A percentile compares a stretch with the other conserved stretches of the same genome.
These are phyloP conservation scores for Acromyrmex charruanus DNA, from an alignment of 1,140 invertebrate species.

Conservation along the genomic window DNA sequence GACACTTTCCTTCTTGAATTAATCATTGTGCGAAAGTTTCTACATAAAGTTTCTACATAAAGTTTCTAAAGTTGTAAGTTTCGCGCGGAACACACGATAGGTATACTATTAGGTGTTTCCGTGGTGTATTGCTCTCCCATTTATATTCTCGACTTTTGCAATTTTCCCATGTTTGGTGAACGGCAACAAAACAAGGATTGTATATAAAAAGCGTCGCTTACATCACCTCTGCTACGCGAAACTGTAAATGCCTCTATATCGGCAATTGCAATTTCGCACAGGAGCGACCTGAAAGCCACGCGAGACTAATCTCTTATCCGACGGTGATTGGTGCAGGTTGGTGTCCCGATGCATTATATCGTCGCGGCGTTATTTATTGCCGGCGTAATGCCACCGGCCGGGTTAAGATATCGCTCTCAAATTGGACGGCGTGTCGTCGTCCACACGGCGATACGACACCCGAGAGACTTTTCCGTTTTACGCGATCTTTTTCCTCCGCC, in stretches of 20 bases:
- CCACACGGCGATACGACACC: slow-evolving; percentile 70
- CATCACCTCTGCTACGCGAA: neutral
- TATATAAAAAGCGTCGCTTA: slow-evolving; percentile 37
- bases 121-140: neutral
- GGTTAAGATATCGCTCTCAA: slow-evolving; percentile 81
- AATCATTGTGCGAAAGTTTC: slow-evolving; percentile 6
- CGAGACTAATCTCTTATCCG: slow-evolving; percentile 56
- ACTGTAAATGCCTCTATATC: slow-evolving; percentile 2
- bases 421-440: slow-evolving; percentile 74
- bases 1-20: slow-evolving; percentile 46
- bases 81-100: neutral
- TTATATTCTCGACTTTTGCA: slow-evolving; percentile 23
- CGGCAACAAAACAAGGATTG: neutral
- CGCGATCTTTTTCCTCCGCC: slow-evolving; percentile 63
- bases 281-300: slow-evolving; percentile 24
- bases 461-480: slow-evolving; percentile 67
- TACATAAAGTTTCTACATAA: neutral
- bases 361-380: slow-evolving; percentile 76
- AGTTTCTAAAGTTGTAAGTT: neutral
- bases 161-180: slow-evolving; percentile 22
- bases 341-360: slow-evolving; percentile 47
- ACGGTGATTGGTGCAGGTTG: slow-evolving; percentile 19
- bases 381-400: slow-evolving; percentile 71
- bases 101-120: slow-evolving; percentile 1
- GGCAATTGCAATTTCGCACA: slow-evolving; percentile 24